Conservation (phyloP, 2,113 vertebrate species). For the Lycocorax pyrrhopterus region DNA sequence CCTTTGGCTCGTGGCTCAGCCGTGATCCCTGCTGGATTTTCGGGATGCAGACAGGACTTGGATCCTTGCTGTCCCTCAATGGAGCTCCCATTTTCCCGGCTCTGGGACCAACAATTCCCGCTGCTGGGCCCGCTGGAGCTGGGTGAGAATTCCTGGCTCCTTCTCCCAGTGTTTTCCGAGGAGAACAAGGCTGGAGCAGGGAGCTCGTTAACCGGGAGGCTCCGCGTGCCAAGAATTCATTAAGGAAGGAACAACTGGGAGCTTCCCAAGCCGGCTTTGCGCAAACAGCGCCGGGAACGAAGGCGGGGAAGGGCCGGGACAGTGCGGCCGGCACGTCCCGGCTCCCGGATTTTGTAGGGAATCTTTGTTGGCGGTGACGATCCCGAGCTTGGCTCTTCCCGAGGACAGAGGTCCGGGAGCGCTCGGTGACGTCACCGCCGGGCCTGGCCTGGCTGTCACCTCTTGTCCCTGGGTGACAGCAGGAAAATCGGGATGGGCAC, state of each 20-base stretch:
- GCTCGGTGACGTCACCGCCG: rapidly evolving
- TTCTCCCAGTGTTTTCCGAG: background rate
- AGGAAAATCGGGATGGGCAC: background rate
- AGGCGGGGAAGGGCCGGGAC: background rate
- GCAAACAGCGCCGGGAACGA: background rate
- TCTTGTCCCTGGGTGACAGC: background rate
- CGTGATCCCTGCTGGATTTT: background rate
- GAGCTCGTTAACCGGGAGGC: background rate
- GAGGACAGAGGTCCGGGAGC: background rate
- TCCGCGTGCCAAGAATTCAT: background rate
- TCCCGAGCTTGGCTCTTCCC: background rate
- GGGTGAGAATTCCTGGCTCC: background rate
- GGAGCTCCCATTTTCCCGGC: background rate
- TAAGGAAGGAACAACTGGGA: background rate
- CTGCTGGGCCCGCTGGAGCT: background rate
- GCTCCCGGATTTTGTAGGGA: background rate
- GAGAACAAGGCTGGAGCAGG: background rate
- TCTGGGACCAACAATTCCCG: background rate
- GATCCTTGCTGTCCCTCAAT: background rate
- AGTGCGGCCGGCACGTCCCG: background rate
- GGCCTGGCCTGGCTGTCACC: background rate
- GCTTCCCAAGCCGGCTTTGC: background rate
- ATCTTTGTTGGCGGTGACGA: background rate
- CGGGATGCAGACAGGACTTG: background rate
- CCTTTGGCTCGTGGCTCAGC: background rate